Percentiles rank a stretch among this genome's conserved stretches.
Evolutionary conservation across 2,797 vertebrate genomes (phyloP).

Genomic region (Aselliscus stoliczkanus): DNA sequence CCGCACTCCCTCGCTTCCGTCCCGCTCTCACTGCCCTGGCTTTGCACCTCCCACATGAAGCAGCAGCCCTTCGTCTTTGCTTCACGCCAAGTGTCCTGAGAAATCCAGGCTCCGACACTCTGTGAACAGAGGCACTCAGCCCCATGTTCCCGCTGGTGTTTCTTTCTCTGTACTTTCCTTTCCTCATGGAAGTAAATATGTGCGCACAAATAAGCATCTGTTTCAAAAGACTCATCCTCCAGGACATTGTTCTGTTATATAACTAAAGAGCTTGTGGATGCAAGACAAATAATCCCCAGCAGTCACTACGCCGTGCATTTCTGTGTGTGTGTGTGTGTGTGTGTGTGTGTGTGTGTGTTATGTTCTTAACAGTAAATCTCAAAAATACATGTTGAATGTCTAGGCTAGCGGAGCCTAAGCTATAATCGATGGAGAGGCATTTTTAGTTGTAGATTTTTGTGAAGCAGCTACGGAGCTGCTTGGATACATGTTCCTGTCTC

Average conservation of each 20-base stretch:
- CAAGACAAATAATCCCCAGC: background rate
- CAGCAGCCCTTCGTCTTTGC: fast-evolving
- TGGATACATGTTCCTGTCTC: background rate
- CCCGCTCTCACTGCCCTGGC: fast-evolving
- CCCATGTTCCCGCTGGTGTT: fast-evolving
- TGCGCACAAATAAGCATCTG: background rate
- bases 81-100: background rate
- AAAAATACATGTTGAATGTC: background rate
- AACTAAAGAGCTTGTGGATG: background rate
- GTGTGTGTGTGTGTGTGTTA: background rate
- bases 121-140: too few relatives aligned
- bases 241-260: background rate
- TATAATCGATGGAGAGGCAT: background rate
- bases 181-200: background rate
- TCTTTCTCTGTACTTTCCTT: background rate
- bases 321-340: background rate
- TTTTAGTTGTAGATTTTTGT: background rate
- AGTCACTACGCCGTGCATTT: fast-evolving
- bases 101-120: background rate
- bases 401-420: background rate
- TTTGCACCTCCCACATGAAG: too few relatives aligned
- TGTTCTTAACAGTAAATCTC: background rate
- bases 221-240: background rate
- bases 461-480: too few relatives aligned
- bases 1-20: fast-evolving